These are phyloP conservation scores for Nipponacmea schrenckii DNA, from an alignment of 2,888 invertebrate species.

Conservation along the genomic window DNA sequence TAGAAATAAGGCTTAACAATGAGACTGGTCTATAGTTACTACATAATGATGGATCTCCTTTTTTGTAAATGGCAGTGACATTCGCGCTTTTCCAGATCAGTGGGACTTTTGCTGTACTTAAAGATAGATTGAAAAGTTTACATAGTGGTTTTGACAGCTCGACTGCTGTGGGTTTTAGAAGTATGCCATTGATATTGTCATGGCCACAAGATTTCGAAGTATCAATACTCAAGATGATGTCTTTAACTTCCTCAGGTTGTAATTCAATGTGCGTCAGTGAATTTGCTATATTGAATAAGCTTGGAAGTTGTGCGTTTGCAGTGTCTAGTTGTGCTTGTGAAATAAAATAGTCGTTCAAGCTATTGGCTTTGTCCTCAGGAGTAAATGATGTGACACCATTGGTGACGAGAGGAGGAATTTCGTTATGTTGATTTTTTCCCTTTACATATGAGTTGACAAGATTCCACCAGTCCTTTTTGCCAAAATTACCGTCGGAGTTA, in stretches of 20 bases:
- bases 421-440: not conserved
- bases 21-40: not conserved
- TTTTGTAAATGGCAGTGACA: not conserved
- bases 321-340: not conserved
- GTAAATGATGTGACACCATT: not conserved
- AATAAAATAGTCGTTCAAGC: not conserved
- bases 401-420: not conserved
- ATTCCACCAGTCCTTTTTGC: too few species aligned
- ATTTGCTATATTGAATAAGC: not conserved
- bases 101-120: not conserved
- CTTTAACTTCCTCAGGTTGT: not conserved
- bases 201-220: too few species aligned
- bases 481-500: not conserved
- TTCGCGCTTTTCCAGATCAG: not conserved
- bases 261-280: not conserved
- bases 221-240: not conserved
- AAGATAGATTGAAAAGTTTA: not conserved
- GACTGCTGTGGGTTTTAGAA: not conserved
- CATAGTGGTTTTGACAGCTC: not conserved
- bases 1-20: too few species aligned
- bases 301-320: not conserved
- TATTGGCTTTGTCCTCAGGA: not conserved
- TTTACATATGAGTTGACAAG: not conserved
- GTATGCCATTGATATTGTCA: not conserved
- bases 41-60: not conserved